Conservation (phyloP, 37 sponge, comb jelly and placozoan species). For the Mnemiopsis leidyi region DNA sequence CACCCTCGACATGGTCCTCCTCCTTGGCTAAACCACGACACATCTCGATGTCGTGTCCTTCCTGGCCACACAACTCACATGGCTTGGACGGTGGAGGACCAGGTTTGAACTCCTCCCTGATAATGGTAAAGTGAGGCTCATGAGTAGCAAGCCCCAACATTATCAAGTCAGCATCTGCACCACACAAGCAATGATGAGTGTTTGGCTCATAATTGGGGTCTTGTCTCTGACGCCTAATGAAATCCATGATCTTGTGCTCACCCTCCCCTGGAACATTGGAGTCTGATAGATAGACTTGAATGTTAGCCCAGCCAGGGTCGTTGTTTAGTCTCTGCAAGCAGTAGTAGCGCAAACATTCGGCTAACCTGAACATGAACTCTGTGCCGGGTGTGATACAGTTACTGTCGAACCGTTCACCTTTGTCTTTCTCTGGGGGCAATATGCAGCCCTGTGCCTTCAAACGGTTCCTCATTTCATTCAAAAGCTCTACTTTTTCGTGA, state of each 20-base stretch:
- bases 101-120: slow-evolving; percentile 98
- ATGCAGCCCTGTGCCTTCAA: slow-evolving; percentile 72
- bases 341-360: slow-evolving; percentile 89
- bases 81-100: slow-evolving; percentile 71
- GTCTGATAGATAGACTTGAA: slow-evolving; percentile 92
- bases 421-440: slow-evolving; percentile 83
- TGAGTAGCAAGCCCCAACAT: slow-evolving; percentile 99
- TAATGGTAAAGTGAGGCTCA: slow-evolving; percentile 97
- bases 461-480: slow-evolving; percentile 71
- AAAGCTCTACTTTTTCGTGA: slow-evolving; percentile 79
- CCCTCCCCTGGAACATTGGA: slow-evolving; percentile 99
- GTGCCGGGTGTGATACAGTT: slow-evolving; percentile 99
- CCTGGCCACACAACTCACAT: slow-evolving; percentile 96
- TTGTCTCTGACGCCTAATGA: slow-evolving; percentile 87
- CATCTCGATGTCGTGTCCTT: slow-evolving; percentile 85
- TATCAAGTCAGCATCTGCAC: slow-evolving; percentile 98
- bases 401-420: slow-evolving; percentile 87
- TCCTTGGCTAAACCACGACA: slow-evolving; percentile 82
- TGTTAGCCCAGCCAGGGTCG: slow-evolving; percentile 86
- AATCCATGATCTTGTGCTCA: slow-evolving; percentile 99
- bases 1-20: slow-evolving; percentile 80
- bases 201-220: slow-evolving; percentile 88
- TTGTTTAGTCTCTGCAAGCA: slow-evolving; percentile 86
- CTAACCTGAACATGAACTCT: slow-evolving; percentile 89
- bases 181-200: slow-evolving; percentile 97